Percentiles rank a stretch among this genome's conserved stretches.
Evolutionary conservation across 2,888 invertebrate genomes (phyloP).

Genomic region (Nipponacmea schrenckii): DNA sequence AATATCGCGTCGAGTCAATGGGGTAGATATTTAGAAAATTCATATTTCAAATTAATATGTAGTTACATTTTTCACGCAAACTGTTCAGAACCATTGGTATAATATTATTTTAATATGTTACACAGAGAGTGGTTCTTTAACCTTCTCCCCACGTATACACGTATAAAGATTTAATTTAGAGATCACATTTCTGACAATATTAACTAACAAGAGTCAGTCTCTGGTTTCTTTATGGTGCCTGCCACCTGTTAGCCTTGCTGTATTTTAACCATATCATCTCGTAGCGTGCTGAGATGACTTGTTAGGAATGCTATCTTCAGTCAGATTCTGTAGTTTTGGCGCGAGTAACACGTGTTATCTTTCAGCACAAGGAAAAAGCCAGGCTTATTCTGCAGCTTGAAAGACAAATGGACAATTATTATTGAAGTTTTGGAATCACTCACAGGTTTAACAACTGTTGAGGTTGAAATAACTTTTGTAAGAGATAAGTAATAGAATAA

Average conservation of each 20-base stretch:
- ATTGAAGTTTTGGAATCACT: no score
- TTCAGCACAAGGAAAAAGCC: slow-evolving; percentile 1
- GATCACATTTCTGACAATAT: slow-evolving; percentile 2
- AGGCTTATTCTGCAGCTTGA: neutral
- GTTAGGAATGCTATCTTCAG: neutral
- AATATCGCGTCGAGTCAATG: no score
- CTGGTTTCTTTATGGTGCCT: neutral
- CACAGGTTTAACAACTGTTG: neutral
- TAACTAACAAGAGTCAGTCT: neutral
- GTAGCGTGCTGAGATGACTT: neutral
- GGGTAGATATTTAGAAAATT: no score
- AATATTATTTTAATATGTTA: no score
- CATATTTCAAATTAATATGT: no score
- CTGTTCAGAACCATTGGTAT: no score
- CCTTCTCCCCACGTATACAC: no score
- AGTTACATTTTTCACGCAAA: no score
- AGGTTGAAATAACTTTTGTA: neutral
- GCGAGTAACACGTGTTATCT: neutral
- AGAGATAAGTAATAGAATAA: no score
- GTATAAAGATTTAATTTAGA: neutral
- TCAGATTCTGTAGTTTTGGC: neutral
- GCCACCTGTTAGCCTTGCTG: neutral
- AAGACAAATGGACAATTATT: no score
- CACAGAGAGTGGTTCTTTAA: no score
- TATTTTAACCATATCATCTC: neutral